Evolutionary conservation across 2,888 invertebrate species (phyloP), one percentile per base, ranked within the genome.

Genomic region (Carcina quercana): DNA sequence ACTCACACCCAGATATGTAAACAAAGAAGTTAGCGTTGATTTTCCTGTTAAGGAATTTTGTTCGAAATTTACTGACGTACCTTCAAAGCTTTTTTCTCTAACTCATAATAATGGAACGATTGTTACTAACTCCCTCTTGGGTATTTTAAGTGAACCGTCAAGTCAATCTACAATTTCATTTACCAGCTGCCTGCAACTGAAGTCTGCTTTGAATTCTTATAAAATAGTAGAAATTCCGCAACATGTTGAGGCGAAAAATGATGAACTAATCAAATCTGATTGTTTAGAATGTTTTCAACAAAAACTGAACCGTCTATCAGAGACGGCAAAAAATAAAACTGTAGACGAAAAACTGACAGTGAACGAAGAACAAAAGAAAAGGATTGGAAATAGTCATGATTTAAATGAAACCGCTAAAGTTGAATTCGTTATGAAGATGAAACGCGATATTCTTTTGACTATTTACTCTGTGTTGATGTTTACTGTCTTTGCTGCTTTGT

Each of bases 391-490:
- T 12, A 24, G 12, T 2, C 12, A 24, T 11, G 10, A 24, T 24
- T 3, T 10, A 6, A 11, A 11, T 8, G 12, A 5, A 11, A 1
- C n/a, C 13, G 17, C 47, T 1, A 51, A 61, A 13, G 57, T 53
- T 32, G 73, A 78, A 39, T 54, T 64, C 2, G 31, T 61, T 20
- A 39, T 79, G 30, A 75, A 66, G 54, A 59, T 78, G 37, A 83
- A 83, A 47, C 61, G 76, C 40, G 76, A 80, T 48, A 53, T 82
- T 41, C 50, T 83, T 35, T 74, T 83, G 10, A 75, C 78, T 2
- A 47, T 82, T 28, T 83, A 83, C 52, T 80, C 80, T 3, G 58
- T 82, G 46, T 53, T 83, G 32, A 75, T 79, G 14, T 53, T 82
- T 12, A 78, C 76, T 29, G 67, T 83, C 1, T 82, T 83, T 41